A percentile compares a stretch with the other conserved stretches of the same genome.
Conservation (phyloP, 2,888 invertebrate genomes). For the Dascillus cervinus region DNA sequence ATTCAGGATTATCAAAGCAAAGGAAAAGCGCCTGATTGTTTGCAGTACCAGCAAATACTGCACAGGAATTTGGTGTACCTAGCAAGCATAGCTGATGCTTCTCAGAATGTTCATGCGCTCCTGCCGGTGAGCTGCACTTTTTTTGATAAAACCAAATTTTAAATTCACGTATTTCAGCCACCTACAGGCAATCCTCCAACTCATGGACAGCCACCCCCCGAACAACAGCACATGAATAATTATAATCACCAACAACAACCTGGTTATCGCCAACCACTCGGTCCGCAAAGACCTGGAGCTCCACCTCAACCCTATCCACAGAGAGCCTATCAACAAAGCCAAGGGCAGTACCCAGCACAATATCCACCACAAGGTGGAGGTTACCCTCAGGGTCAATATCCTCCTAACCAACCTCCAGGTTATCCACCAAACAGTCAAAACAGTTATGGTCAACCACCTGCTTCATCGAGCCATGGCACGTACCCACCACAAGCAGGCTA, state of each 20-base stretch:
- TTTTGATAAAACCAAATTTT: no score
- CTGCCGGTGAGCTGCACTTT: constrained; percentile 64
- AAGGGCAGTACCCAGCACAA: constrained; percentile 55
- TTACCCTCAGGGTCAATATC: constrained; percentile 58
- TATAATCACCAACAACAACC: constrained; percentile 43
- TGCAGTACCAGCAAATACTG: constrained; percentile 88
- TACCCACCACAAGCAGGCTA: constrained; percentile 49
- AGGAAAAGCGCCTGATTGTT: constrained; percentile 87
- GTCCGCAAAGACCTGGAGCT: constrained; percentile 51
- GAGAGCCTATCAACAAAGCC: constrained; percentile 59
- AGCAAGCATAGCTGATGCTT: constrained; percentile 93
- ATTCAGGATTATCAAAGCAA: constrained; percentile 95
- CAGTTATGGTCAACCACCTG: constrained; percentile 55
- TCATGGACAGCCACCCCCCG: constrained; percentile 32
- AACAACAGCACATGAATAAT: constrained; percentile 39
- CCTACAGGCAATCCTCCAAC: constrained; percentile 41
- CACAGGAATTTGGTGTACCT: constrained; percentile 94
- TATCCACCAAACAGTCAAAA: constrained; percentile 54
- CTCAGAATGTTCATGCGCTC: constrained; percentile 84
- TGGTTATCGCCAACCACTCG: constrained; percentile 46
- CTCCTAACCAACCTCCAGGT: constrained; percentile 60
- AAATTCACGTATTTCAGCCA: constrained; percentile 46
- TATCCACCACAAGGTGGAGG: constrained; percentile 60
- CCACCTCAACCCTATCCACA: constrained; percentile 60
- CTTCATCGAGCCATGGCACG: constrained; percentile 49